phyloP scores from a whole-genome alignment of 2,797 vertebrate species.

The Gymnodraco acuticeps region DNA sequence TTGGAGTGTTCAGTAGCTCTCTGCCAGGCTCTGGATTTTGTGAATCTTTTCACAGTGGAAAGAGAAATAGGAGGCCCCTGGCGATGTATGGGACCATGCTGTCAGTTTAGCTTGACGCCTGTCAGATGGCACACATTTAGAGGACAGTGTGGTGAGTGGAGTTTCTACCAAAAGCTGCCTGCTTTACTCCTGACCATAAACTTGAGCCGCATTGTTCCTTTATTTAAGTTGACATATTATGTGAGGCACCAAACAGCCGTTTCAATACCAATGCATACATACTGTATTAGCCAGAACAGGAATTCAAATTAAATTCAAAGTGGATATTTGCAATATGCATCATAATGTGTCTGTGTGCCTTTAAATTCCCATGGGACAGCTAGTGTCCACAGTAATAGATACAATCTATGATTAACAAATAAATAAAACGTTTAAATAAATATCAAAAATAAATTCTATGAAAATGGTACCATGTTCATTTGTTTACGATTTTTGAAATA shows the following conservation, averaged over 20 bases:
- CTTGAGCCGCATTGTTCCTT: neutral
- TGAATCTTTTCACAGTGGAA: slow-evolving; percentile 49
- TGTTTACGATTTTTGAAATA: too few relatives aligned
- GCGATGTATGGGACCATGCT: slow-evolving; percentile 35
- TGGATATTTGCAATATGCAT: neutral
- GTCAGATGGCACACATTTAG: slow-evolving; percentile 57
- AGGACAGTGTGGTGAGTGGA: slow-evolving; percentile 27
- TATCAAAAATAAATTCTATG: too few relatives aligned
- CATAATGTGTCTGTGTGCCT: neutral
- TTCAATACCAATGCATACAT: neutral
- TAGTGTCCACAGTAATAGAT: neutral
- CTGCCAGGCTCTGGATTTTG: slow-evolving; percentile 24
- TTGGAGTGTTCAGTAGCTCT: slow-evolving; percentile 28
- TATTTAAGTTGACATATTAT: neutral
- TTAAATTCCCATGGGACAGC: neutral
- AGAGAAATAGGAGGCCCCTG: slow-evolving; percentile 34
- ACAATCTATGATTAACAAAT: too few relatives aligned
- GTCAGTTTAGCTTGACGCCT: slow-evolving; percentile 52
- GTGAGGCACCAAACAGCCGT: neutral
- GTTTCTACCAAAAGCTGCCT: slow-evolving; percentile 7
- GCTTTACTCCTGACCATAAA: neutral
- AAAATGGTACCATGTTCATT: too few relatives aligned
- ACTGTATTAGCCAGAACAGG: neutral
- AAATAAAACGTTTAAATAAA: too few relatives aligned
- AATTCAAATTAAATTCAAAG: neutral